Evolutionary conservation across 2,888 invertebrate species (phyloP).

Genomic region (Syrphus vitripennis): DNA sequence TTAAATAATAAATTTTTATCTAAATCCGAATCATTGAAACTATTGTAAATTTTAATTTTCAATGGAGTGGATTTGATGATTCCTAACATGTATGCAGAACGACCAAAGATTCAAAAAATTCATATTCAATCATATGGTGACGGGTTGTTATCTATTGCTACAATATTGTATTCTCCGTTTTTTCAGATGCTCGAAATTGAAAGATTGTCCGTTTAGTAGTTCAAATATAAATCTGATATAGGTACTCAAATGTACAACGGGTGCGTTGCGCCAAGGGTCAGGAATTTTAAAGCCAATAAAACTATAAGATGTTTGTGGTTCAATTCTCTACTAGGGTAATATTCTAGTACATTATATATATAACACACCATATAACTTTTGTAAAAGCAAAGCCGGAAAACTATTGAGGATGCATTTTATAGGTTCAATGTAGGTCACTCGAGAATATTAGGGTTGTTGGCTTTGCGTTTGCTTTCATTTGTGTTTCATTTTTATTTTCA

Average conservation of each 20-base stretch:
- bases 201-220: not conserved
- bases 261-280: not conserved
- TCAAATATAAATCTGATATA: not conserved
- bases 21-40: no score
- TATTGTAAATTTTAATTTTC: no score
- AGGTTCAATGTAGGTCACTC: constrained; percentile 36
- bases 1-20: no score
- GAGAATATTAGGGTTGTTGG: constrained; percentile 46
- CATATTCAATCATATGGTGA: no score
- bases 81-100: no score
- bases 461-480: constrained; percentile 33
- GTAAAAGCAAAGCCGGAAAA: not conserved
- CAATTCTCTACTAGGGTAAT: not conserved
- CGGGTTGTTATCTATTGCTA: not conserved
- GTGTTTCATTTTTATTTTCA: constrained; percentile 31
- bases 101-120: no score
- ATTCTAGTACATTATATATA: not conserved
- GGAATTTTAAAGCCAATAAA: not conserved
- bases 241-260: not conserved
- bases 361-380: not conserved
- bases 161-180: not conserved
- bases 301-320: not conserved
- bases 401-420: constrained; percentile 17
- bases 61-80: no score
- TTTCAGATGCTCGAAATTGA: not conserved